Percentiles rank a stretch among this genome's conserved stretches.
These are phyloP conservation scores for Latrodectus elegans DNA, from an alignment of 2,888 invertebrate species.

Conservation along the genomic window DNA sequence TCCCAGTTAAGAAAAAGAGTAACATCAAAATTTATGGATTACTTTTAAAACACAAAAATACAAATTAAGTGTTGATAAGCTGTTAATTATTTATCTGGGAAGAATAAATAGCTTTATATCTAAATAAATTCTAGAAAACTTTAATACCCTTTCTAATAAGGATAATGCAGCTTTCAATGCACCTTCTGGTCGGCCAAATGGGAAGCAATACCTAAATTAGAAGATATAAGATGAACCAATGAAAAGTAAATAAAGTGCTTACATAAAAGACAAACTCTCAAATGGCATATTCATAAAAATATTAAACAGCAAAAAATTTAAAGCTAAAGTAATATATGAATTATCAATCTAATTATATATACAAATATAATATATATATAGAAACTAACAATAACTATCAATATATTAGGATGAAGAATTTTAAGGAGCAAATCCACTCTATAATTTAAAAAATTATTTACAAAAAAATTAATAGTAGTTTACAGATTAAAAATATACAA, in stretches of 20 bases:
- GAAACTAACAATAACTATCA: too few relatives aligned
- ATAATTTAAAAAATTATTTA: too few relatives aligned
- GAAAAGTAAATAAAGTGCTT: not conserved
- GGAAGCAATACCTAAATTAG: conserved; percentile 89
- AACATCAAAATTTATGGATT: not conserved
- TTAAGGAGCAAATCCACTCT: too few relatives aligned
- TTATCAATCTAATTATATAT: too few relatives aligned
- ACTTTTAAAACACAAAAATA: not conserved
- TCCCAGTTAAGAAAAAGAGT: not conserved
- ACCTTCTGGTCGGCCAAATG: conserved; percentile 98
- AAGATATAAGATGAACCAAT: not conserved
- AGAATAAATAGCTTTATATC: not conserved
- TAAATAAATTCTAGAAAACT: not conserved
- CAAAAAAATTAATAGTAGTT: too few relatives aligned
- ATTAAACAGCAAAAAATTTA: too few relatives aligned
- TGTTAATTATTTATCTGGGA: not conserved
- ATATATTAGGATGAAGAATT: too few relatives aligned
- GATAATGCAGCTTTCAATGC: conserved; percentile 97
- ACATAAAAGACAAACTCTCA: not conserved
- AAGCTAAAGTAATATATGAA: too few relatives aligned
- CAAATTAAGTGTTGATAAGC: not conserved
- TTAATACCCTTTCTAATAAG: conserved; percentile 86
- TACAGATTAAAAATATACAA: too few relatives aligned
- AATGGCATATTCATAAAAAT: not conserved
- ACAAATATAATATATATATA: too few relatives aligned